Conservation (phyloP, 1,140 invertebrate species). For the Euura lappo region DNA sequence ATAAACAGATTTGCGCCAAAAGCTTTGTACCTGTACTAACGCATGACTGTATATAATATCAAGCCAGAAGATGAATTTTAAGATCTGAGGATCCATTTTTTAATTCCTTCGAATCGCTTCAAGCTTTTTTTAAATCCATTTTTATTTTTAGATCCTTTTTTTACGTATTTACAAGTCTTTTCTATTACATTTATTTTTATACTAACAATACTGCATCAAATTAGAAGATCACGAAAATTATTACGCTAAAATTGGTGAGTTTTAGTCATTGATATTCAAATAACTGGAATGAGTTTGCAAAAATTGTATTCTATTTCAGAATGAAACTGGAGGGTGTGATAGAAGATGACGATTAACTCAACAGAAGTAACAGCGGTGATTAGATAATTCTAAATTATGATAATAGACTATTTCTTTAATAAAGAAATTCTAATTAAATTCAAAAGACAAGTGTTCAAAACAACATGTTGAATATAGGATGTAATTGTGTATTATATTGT, state of each 20-base stretch:
- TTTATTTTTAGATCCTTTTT: neutral
- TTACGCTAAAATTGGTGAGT: neutral
- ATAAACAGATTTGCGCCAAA: constrained; percentile 22
- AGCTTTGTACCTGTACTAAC: constrained; percentile 36
- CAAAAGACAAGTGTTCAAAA: too few relatives aligned
- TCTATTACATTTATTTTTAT: constrained; percentile 9
- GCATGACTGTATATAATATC: too few relatives aligned
- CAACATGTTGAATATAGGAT: too few relatives aligned
- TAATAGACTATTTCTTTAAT: too few relatives aligned
- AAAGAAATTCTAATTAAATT: too few relatives aligned
- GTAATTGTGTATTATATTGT: too few relatives aligned
- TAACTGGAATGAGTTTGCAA: neutral
- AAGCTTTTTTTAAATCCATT: neutral
- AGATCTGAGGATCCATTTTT: neutral
- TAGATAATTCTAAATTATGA: too few relatives aligned
- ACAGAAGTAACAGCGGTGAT: too few relatives aligned
- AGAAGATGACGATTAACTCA: constrained; percentile 3
- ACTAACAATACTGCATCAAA: neutral
- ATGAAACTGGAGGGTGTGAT: constrained; percentile 20
- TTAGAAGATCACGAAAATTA: constrained; percentile 12
- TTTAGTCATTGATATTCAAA: neutral
- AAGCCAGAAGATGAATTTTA: neutral
- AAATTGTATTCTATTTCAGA: constrained; percentile 9
- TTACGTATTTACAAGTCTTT: constrained; percentile 7
- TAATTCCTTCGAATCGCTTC: neutral